Base-by-base conservation (phyloP, 2,113 vertebrate genomes). In the Paradisaea rubra region DNA sequence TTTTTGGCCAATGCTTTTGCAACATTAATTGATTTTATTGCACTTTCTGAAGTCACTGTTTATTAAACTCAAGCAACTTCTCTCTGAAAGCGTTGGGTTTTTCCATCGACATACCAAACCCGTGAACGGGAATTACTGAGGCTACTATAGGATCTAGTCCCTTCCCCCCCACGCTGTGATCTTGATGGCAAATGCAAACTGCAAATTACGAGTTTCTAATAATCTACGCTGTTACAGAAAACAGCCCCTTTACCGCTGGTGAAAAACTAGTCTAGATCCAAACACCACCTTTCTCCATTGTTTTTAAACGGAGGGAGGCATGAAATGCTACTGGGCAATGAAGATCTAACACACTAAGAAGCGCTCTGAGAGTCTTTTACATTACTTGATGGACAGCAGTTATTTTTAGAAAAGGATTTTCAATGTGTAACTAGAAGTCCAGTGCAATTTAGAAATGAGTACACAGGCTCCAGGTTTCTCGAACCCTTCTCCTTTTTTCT, bases 1-100 rank as follows among this genome's bases (percentile, higher is more conserved):
- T 80, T 90, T 92, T 86, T 80, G 81, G 68, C 92, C 96, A 92
- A 60, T 44, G 91, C 59, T 84, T 91, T 96, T 88, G 90, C 91
- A 96, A 89, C 91, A 71, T 92, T 91, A 91, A 95, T 94, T 93
- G 94, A 95, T 92, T 96, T 96, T 94, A 92, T 89, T 92, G 54
- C 91, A 81, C 76, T 86, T 93, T 72, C 77, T 74, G 78, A 92
- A 97, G 74, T 80, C 94, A 54, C 92, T 80, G 86, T 81, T 79
- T 94, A 95, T 94, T 91, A 92, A 76, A 81, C 42, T 78, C 70
- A 56, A 88, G 65, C 27, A 81, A 91, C 65, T 91, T 90, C 45
- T 37, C 60, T 37, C 69, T 24, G 44, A 77, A 94, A 85, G 24
- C 9, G 9, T 25, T 79, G 27, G 21, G 3, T 61, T 39, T 86